Percentiles rank a stretch among this genome's conserved stretches.
These are phyloP conservation scores for Empis livida DNA, from an alignment of 2,888 invertebrate genomes.

Conservation along the genomic window DNA sequence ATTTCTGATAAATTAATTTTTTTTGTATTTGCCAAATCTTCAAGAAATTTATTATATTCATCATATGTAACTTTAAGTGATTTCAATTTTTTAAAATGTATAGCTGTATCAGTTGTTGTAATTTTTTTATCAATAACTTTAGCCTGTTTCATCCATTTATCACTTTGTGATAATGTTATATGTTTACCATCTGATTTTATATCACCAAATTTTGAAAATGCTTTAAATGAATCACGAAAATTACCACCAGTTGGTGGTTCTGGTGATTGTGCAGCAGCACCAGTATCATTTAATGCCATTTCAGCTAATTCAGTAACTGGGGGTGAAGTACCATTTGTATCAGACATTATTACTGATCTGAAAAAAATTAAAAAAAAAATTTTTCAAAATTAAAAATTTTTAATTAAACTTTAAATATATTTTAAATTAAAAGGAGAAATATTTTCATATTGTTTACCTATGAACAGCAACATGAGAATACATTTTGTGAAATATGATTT, in stretches of 20 bases:
- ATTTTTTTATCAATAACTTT: constrained; percentile 73
- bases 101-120: constrained; percentile 81
- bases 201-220: constrained; percentile 80
- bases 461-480: constrained; percentile 17
- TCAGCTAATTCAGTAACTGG: constrained; percentile 30
- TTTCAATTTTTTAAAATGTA: constrained; percentile 81
- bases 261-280: constrained; percentile 16
- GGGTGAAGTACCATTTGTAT: constrained; percentile 16
- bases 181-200: constrained; percentile 71
- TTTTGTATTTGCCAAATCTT: constrained; percentile 73
- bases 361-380: constrained; percentile 10
- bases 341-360: constrained; percentile 13
- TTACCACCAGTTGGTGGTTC: constrained; percentile 21
- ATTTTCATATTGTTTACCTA: constrained; percentile 11
- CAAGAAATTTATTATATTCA: constrained; percentile 75
- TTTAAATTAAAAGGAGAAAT: not conserved
- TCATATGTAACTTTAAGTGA: constrained; percentile 58
- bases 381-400: not conserved
- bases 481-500: too few species aligned
- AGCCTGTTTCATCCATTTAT: constrained; percentile 92
- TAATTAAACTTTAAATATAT: not conserved
- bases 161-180: constrained; percentile 78
- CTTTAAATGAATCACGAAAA: constrained; percentile 58
- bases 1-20: constrained; percentile 67
- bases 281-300: constrained; percentile 27